Conservation (phyloP, 1,140 invertebrate species). For the Drosophila hydei region DNA sequence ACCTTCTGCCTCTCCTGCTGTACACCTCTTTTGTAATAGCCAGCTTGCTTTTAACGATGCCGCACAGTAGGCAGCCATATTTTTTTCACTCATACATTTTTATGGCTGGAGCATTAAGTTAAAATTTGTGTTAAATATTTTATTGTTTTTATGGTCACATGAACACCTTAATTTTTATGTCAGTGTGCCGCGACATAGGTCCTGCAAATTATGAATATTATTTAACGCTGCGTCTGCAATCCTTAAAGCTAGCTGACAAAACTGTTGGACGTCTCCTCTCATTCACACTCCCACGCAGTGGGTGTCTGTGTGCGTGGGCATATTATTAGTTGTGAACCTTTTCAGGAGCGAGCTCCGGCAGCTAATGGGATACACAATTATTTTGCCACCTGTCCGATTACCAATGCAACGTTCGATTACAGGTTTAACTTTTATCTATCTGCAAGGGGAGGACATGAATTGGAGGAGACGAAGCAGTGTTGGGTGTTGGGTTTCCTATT, state of each 20-base stretch:
- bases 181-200: slow-evolving; percentile 21
- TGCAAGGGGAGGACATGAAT: background rate
- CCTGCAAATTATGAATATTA: slow-evolving; percentile 54
- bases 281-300: background rate
- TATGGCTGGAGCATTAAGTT: slow-evolving; percentile 74
- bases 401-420: slow-evolving; percentile 22
- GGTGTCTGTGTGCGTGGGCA: slow-evolving; percentile 17
- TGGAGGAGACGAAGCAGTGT: too few species aligned
- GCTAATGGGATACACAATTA: slow-evolving; percentile 34
- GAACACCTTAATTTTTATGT: slow-evolving; percentile 65
- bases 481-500: slow-evolving; percentile 24
- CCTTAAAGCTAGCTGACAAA: background rate
- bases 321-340: slow-evolving; percentile 49
- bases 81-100: slow-evolving; percentile 74
- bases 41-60: slow-evolving; percentile 38
- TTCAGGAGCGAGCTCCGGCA: slow-evolving; percentile 10
- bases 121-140: slow-evolving; percentile 82
- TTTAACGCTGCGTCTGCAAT: background rate
- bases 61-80: slow-evolving; percentile 52
- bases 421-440: slow-evolving; percentile 7
- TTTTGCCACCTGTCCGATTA: slow-evolving; percentile 24
- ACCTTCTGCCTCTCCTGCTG: background rate
- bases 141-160: slow-evolving; percentile 77
- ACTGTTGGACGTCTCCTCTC: background rate
- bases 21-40: background rate